Evolutionary conservation across 2,113 vertebrate species (phyloP).

Genomic region (Pleuronectes platessa): DNA sequence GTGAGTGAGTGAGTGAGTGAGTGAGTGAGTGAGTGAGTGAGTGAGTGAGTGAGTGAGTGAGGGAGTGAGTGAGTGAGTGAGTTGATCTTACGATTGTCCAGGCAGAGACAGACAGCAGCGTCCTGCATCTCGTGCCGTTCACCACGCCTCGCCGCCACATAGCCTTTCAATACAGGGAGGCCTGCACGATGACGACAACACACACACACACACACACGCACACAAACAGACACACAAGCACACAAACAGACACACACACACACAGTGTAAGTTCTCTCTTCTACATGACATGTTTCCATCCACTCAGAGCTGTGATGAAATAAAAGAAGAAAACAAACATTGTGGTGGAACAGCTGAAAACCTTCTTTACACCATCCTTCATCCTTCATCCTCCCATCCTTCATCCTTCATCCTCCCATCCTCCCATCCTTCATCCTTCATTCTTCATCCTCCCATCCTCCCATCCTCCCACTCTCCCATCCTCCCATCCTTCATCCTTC

Average conservation of each 20-base stretch:
- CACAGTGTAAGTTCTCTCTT: background rate
- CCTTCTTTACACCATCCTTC: slow-evolving; percentile 99
- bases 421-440: too few relatives aligned
- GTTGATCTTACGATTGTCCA: slow-evolving; percentile 82
- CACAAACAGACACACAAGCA: slow-evolving; percentile 18
- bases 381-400: too few relatives aligned
- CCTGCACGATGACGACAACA: slow-evolving; percentile 49
- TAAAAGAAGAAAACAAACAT: slow-evolving; percentile 64
- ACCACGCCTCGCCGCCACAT: slow-evolving; percentile 90
- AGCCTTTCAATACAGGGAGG: slow-evolving; percentile 86
- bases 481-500: too few relatives aligned
- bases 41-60: too few relatives aligned
- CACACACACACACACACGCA: slow-evolving; percentile 24
- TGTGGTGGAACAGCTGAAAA: slow-evolving; percentile 90
- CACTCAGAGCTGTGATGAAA: slow-evolving; percentile 8
- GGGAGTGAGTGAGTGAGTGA: too few relatives aligned
- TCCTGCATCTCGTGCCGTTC: slow-evolving; percentile 99
- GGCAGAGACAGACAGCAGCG: slow-evolving; percentile 84
- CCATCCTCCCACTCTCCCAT: too few relatives aligned
- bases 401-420: too few relatives aligned
- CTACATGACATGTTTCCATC: background rate
- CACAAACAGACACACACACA: slow-evolving; percentile 17
- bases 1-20: too few relatives aligned
- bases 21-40: too few relatives aligned
- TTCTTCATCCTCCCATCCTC: too few relatives aligned